Evolutionary conservation across 2,797 vertebrate species (phyloP).

Genomic region (Amphiprion clarkii): DNA sequence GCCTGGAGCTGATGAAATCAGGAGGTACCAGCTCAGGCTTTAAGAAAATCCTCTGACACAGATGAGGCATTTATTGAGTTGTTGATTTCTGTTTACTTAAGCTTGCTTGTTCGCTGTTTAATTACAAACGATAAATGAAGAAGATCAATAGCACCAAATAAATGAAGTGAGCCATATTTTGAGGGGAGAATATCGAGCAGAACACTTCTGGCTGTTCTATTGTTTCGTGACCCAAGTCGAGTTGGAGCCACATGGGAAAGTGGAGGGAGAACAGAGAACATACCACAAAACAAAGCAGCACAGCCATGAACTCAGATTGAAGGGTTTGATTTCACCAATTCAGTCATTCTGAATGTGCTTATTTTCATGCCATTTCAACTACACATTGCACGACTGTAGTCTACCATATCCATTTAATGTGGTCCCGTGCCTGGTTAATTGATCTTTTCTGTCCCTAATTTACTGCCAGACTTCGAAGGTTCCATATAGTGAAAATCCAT

Average conservation of each 20-base stretch:
- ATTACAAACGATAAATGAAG: slow-evolving; percentile 79
- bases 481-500: too few species aligned
- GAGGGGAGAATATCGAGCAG: slow-evolving; percentile 54
- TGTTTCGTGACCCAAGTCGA: slow-evolving; percentile 60
- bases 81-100: slow-evolving; percentile 81
- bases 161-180: slow-evolving; percentile 68
- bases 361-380: slow-evolving; percentile 54
- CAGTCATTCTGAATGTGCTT: slow-evolving; percentile 49
- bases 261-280: slow-evolving; percentile 20
- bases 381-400: slow-evolving; percentile 32
- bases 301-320: slow-evolving; percentile 45
- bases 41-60: slow-evolving; percentile 45
- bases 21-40: slow-evolving; percentile 19
- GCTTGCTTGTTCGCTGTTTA: slow-evolving; percentile 77
- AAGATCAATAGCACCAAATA: slow-evolving; percentile 76
- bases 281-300: slow-evolving; percentile 39
- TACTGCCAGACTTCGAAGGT: not conserved
- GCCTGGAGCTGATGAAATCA: slow-evolving; percentile 28
- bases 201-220: slow-evolving; percentile 57
- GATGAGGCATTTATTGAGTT: slow-evolving; percentile 65
- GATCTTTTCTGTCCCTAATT: not conserved
- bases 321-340: slow-evolving; percentile 58
- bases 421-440: not conserved
- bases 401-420: slow-evolving; percentile 14
- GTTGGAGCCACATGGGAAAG: slow-evolving; percentile 46